These are phyloP conservation scores for Cecropterus lyciades DNA, from an alignment of 1,140 invertebrate genomes.

Conservation along the genomic window DNA sequence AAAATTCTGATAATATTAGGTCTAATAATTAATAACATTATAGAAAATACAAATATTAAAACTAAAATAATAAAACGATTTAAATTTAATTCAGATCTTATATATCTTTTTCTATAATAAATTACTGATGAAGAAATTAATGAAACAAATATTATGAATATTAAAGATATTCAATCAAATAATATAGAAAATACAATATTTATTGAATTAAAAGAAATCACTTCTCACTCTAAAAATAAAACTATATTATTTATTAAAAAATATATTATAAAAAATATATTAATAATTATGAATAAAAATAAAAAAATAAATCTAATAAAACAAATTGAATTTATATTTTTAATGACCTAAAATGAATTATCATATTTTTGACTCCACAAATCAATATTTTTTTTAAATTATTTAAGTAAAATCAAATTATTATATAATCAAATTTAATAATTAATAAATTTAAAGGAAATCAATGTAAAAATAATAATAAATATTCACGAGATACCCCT, in stretches of 20 bases:
- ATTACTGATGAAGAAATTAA: slow-evolving; percentile 87
- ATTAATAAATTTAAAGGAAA: slow-evolving; percentile 86
- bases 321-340: slow-evolving; percentile 54
- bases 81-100: slow-evolving; percentile 78
- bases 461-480: slow-evolving; percentile 86
- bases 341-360: slow-evolving; percentile 75
- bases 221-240: slow-evolving; percentile 82
- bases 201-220: slow-evolving; percentile 79
- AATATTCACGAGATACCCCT: slow-evolving; percentile 82
- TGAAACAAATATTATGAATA: slow-evolving; percentile 85
- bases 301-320: slow-evolving; percentile 68
- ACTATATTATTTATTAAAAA: slow-evolving; percentile 77
- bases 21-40: slow-evolving; percentile 88
- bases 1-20: slow-evolving; percentile 88
- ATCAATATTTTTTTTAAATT: slow-evolving; percentile 86
- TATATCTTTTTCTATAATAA: slow-evolving; percentile 86
- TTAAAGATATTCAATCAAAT: slow-evolving; percentile 86
- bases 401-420: slow-evolving; percentile 85
- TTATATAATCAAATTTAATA: slow-evolving; percentile 82
- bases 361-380: slow-evolving; percentile 85
- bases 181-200: slow-evolving; percentile 81
- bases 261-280: slow-evolving; percentile 62
- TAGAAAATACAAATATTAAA: slow-evolving; percentile 87
- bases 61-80: slow-evolving; percentile 86
- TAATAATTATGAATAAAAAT: slow-evolving; percentile 58